phyloP scores from a whole-genome alignment of 2,888 invertebrate species.

The Luffia ferchaultella region DNA sequence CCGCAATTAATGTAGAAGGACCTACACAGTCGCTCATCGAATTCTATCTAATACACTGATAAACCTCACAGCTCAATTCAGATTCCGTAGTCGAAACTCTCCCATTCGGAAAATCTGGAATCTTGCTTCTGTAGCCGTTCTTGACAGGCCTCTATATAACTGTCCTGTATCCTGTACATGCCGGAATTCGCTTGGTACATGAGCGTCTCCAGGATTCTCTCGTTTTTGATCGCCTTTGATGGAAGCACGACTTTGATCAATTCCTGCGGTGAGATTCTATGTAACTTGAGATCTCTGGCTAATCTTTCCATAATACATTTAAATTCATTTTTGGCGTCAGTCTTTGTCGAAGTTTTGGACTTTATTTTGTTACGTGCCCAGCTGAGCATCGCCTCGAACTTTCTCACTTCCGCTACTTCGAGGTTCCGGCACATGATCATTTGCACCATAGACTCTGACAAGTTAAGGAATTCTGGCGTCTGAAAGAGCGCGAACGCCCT shows the following conservation, averaged over 20 bases:
- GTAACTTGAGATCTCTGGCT: slow-evolving; percentile 86
- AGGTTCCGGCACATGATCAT: slow-evolving; percentile 93
- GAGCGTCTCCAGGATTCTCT: slow-evolving; percentile 88
- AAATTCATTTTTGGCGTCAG: slow-evolving; percentile 88
- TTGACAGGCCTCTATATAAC: slow-evolving; percentile 86
- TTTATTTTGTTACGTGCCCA: slow-evolving; percentile 90
- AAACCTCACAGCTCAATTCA: slow-evolving; percentile 64
- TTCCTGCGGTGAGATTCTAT: slow-evolving; percentile 92
- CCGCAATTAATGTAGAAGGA: neutral
- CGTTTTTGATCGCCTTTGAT: slow-evolving; percentile 92
- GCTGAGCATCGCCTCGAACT: slow-evolving; percentile 92
- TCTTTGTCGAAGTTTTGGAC: slow-evolving; percentile 78
- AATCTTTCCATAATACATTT: slow-evolving; percentile 93
- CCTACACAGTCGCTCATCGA: slow-evolving; percentile 37
- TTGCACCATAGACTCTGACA: slow-evolving; percentile 94
- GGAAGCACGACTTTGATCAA: slow-evolving; percentile 92
- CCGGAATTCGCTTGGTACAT: slow-evolving; percentile 95
- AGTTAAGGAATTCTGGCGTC: slow-evolving; percentile 82
- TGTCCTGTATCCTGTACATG: slow-evolving; percentile 90
- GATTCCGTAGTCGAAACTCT: slow-evolving; percentile 79
- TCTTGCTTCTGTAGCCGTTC: slow-evolving; percentile 88
- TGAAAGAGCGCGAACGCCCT: slow-evolving; percentile 87
- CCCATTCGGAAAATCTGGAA: slow-evolving; percentile 84
- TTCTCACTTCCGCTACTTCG: slow-evolving; percentile 87
- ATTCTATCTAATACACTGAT: slow-evolving; percentile 62